Percentiles rank a stretch among this genome's conserved stretches.
phyloP scores from a whole-genome alignment of 2,797 vertebrate genomes.

The Mormyrops attenuatus region DNA sequence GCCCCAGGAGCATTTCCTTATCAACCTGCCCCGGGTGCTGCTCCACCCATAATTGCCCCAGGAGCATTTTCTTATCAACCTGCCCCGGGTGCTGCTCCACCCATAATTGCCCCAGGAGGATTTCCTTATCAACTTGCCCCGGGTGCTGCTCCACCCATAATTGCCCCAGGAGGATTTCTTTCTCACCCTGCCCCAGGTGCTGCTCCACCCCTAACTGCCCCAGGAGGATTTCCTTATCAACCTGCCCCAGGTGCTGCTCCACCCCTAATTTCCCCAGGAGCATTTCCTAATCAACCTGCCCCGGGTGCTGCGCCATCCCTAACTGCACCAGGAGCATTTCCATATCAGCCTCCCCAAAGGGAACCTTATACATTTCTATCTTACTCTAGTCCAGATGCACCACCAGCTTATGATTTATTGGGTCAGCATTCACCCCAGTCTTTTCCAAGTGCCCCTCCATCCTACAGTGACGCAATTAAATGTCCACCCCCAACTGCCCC shows the following conservation, averaged over 20 bases:
- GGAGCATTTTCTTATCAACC: not conserved
- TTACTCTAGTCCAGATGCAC: not conserved
- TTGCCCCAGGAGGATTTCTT: not conserved
- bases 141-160: slow-evolving; percentile 28
- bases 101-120: not conserved
- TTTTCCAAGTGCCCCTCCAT: slow-evolving; percentile 29
- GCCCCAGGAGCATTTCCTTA: not conserved
- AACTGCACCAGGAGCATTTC: not conserved
- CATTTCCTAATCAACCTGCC: not conserved
- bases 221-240: not conserved
- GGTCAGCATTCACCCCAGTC: not conserved
- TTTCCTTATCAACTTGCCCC: not conserved
- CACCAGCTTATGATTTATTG: not conserved
- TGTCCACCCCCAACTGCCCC: not conserved
- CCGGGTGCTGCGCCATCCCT: not conserved
- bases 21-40: not conserved
- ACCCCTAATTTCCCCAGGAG: too few species aligned
- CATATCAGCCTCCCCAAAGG: not conserved
- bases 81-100: not conserved
- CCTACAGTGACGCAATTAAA: not conserved
- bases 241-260: too few species aligned
- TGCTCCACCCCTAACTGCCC: not conserved
- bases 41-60: not conserved
- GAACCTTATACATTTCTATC: not conserved
- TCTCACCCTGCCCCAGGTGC: not conserved